Evolutionary conservation across 2,888 invertebrate species (phyloP), one percentile per base, ranked within the genome.

Genomic region (Nomada ferruginata): DNA sequence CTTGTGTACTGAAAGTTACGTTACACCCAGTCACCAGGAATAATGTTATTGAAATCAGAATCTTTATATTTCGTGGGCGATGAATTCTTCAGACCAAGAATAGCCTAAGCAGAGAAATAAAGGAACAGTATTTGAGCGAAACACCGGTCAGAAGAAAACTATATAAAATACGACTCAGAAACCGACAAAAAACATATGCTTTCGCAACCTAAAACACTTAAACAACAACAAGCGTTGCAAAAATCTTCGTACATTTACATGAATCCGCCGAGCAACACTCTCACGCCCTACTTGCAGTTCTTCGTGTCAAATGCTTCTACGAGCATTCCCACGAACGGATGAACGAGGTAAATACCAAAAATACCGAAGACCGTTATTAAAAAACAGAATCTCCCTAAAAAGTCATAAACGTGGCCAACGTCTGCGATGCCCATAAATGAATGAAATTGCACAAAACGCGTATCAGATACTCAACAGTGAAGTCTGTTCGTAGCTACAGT

Each of bases 261-360:
- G 18, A 53, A 42, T 44, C 13, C 72, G 63, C 53, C 53, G 63
- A 26, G 36, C 4, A 23, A 42, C 50, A 64, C 55, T 65, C 42
- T 65, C 55, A 44, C 68, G 68, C 55, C 23, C 68, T 44, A 68
- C 68, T 55, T 55, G 42, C 42, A 23, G n/a, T 36, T 18, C 29
- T 52, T 18, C 59, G 23, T 5, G 36, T 23, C 50, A 18, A 57
- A 65, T 13, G 36, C 9, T 44, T 13, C n/a, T 3, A 29, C 18
- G 44, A 53, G 42, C 23, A 18, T 74, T 68, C 57, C 23, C 59
- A 68, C 68, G 68, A 36, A 18, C 59, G 59, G 36, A 60, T 11
- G 18, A 13, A 44, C 55, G 55, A 47, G 63, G 23, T 26, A 11
- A n/a, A 20, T 15, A n/a, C 42, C 42, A 20, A 55, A 42, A 20